Conservation (phyloP, 2,113 vertebrate genomes). For the Sphyrna mokarran region DNA sequence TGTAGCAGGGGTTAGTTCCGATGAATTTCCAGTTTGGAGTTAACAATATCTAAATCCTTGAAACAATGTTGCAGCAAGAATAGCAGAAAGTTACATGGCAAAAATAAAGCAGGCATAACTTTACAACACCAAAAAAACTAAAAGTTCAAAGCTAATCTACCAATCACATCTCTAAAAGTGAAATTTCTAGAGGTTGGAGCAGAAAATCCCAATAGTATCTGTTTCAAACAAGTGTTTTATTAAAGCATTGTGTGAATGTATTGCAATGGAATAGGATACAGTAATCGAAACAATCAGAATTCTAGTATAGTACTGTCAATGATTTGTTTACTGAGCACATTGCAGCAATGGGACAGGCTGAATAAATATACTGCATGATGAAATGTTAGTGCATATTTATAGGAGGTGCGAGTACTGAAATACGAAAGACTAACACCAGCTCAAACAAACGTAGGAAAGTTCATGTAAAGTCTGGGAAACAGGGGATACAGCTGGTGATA, state of each 20-base stretch:
- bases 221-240: not conserved
- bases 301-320: not conserved
- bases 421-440: not conserved
- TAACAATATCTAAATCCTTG: too few relatives aligned
- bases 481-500: not conserved
- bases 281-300: not conserved
- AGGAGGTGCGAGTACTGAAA: not conserved
- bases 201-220: not conserved
- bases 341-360: not conserved
- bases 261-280: not conserved
- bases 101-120: too few relatives aligned
- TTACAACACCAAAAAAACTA: too few relatives aligned
- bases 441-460: not conserved
- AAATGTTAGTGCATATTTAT: not conserved
- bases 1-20: too few relatives aligned
- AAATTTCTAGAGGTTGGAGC: not conserved
- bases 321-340: slow-evolving; percentile 13
- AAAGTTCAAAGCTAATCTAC: too few relatives aligned
- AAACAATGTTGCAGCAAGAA: too few relatives aligned
- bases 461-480: not conserved
- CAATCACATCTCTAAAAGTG: not conserved
- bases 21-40: too few relatives aligned
- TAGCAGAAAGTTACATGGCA: too few relatives aligned
- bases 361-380: not conserved
- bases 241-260: not conserved